phyloP scores from a whole-genome alignment of 1,140 invertebrate species.

The Aphelenchoides besseyi region DNA sequence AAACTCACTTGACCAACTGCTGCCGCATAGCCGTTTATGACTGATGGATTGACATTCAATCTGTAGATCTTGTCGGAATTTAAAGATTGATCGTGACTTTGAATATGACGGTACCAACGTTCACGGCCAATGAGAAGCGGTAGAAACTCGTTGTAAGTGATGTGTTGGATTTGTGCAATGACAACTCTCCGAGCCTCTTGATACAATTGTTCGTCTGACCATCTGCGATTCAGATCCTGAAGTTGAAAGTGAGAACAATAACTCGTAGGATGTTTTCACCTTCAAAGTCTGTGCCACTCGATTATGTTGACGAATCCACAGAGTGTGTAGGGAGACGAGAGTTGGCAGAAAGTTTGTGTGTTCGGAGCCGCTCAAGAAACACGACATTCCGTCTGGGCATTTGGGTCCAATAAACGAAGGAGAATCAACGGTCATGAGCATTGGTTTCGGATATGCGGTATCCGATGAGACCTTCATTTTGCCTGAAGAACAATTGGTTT shows the following conservation, averaged over 20 bases:
- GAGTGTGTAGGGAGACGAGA: conserved; percentile 78
- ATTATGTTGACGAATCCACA: conserved; percentile 77
- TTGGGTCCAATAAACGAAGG: not conserved
- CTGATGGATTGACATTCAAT: conserved; percentile 34
- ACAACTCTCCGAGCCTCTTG: conserved; percentile 78
- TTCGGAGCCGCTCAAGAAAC: conserved; percentile 63
- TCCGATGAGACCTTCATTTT: conserved; percentile 12
- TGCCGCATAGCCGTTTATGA: conserved; percentile 54
- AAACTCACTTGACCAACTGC: conserved; percentile 42
- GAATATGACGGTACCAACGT: conserved; percentile 27
- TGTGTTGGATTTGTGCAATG: conserved; percentile 59
- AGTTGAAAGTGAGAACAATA: not conserved
- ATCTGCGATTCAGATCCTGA: conserved; percentile 82
- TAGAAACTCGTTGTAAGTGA: conserved; percentile 64
- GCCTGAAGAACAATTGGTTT: not conserved
- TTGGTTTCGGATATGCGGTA: not conserved
- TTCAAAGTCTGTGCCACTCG: conserved; percentile 35
- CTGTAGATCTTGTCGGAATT: conserved; percentile 27
- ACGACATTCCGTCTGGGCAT: conserved; percentile 15
- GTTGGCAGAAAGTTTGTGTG: conserved; percentile 82
- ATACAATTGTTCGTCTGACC: conserved; percentile 88
- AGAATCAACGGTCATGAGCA: not conserved
- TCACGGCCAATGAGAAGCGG: conserved; percentile 63
- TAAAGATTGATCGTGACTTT: conserved; percentile 11
- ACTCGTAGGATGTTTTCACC: not conserved